A percentile compares a stretch with the other conserved stretches of the same genome.
These are phyloP conservation scores for Sprattus sprattus DNA, from an alignment of 2,113 vertebrate genomes.

Conservation along the genomic window DNA sequence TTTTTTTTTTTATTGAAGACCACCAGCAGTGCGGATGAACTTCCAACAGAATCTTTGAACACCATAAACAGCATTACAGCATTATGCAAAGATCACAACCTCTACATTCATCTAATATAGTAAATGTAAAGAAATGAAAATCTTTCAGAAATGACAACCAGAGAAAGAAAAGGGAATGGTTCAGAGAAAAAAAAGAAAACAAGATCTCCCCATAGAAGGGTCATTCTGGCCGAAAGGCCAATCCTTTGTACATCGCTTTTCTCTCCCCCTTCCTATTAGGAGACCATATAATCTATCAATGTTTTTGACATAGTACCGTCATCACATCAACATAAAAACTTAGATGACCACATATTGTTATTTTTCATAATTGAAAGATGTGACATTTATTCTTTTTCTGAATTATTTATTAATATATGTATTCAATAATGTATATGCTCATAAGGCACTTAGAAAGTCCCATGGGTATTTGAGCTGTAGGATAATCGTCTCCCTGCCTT, in stretches of 20 bases:
- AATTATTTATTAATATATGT: background rate
- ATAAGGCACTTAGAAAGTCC: slow-evolving; percentile 10
- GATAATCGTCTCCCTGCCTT: background rate
- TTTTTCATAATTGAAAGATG: slow-evolving; percentile 6
- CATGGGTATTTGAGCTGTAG: background rate
- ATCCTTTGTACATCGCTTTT: background rate
- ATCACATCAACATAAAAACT: background rate
- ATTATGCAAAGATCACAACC: slow-evolving; percentile 42
- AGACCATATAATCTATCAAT: background rate
- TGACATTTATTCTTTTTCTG: background rate
- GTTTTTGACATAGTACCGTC: background rate
- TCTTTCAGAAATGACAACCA: slow-evolving; percentile 24
- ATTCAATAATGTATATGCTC: slow-evolving; percentile 1
- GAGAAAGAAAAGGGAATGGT: slow-evolving; percentile 24
- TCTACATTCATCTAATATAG: slow-evolving; percentile 55
- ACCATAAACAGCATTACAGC: slow-evolving; percentile 32
- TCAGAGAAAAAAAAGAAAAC: background rate
- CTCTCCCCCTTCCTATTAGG: background rate
- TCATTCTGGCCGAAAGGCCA: background rate
- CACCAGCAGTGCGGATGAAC: slow-evolving; percentile 49
- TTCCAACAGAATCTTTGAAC: slow-evolving; percentile 43
- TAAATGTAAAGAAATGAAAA: slow-evolving; percentile 24
- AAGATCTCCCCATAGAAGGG: background rate
- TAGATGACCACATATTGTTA: background rate
- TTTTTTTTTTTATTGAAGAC: slow-evolving; percentile 6